phyloP scores from a whole-genome alignment of 2,797 vertebrate genomes.

The Pipistrellus kuhlii region DNA sequence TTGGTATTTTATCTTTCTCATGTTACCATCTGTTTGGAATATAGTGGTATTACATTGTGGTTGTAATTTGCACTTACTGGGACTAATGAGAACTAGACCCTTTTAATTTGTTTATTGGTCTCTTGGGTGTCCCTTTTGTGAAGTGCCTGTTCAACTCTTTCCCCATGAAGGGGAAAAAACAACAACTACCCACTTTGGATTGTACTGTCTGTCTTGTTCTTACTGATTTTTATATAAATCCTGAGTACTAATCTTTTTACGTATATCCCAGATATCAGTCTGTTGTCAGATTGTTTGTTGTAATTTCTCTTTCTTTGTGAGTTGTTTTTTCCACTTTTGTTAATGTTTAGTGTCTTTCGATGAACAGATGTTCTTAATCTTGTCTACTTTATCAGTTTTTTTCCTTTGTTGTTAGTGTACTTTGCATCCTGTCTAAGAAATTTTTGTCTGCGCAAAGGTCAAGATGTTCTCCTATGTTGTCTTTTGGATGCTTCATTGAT shows the following conservation, averaged over 20 bases:
- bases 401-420: neutral
- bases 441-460: neutral
- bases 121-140: neutral
- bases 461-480: neutral
- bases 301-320: neutral
- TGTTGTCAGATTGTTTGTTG: neutral
- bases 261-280: neutral
- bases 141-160: neutral
- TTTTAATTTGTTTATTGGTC: neutral
- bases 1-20: neutral
- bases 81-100: neutral
- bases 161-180: neutral
- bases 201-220: neutral
- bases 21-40: neutral
- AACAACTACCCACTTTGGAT: neutral
- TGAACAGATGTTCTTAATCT: neutral
- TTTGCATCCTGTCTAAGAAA: neutral
- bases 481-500: neutral
- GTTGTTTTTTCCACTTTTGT: neutral
- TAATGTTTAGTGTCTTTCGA: constrained; percentile 7
- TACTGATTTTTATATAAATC: neutral
- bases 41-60: neutral
- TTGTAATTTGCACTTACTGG: neutral
- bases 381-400: neutral
- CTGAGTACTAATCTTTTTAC: neutral